Percentiles rank a stretch among this genome's conserved stretches.
phyloP scores from a whole-genome alignment of 2,113 vertebrate species.

The Okapia johnstoni region DNA sequence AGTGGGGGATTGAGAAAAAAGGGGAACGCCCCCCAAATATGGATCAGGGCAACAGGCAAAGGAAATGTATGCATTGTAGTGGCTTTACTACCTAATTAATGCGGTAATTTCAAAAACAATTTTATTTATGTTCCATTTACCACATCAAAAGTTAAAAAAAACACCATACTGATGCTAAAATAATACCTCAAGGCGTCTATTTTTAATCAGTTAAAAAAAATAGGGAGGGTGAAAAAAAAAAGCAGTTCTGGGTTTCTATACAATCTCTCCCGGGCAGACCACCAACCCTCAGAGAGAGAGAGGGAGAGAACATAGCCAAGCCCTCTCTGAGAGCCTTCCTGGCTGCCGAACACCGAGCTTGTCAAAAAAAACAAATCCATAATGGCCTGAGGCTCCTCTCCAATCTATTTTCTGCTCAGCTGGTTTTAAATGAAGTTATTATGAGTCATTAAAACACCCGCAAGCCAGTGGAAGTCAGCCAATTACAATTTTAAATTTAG shows the following conservation, averaged over 20 bases:
- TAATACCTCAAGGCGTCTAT: constrained; percentile 85
- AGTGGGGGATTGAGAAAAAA: not conserved
- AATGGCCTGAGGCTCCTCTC: constrained; percentile 98
- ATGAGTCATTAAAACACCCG: constrained; percentile 99
- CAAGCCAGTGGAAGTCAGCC: constrained; percentile 99
- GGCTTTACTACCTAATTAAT: constrained; percentile 86
- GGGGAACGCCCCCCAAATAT: constrained; percentile 52
- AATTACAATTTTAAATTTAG: constrained; percentile 99
- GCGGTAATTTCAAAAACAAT: constrained; percentile 86
- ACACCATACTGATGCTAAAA: constrained; percentile 79
- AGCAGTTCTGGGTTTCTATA: constrained; percentile 59
- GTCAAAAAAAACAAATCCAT: constrained; percentile 92
- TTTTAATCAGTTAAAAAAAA: constrained; percentile 79
- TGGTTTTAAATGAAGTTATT: constrained; percentile 99
- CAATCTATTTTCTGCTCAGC: constrained; percentile 99
- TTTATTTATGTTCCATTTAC: constrained; percentile 87
- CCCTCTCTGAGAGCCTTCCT: constrained; percentile 80
- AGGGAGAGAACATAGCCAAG: constrained; percentile 71
- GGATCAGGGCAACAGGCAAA: constrained; percentile 59
- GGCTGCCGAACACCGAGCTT: constrained; percentile 83
- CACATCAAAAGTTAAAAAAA: constrained; percentile 81
- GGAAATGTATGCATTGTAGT: constrained; percentile 75
- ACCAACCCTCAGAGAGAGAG: constrained; percentile 70
- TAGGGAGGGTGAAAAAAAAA: not conserved
- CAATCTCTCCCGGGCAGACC: constrained; percentile 81